Base-by-base conservation (phyloP, 1,140 invertebrate species). In the Drosophila mauritiana region DNA sequence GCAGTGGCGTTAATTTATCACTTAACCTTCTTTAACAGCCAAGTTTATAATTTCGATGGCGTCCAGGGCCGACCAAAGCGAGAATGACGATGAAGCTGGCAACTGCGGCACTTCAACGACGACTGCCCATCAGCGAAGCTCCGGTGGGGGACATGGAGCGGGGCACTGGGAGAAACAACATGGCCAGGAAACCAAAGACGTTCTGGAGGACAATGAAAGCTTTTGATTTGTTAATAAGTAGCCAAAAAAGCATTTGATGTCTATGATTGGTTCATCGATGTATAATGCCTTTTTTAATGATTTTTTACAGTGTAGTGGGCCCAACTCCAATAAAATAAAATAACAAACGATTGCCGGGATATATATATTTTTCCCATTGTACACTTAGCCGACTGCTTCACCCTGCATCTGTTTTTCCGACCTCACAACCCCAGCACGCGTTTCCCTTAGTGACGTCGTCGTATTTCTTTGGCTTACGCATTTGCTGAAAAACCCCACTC, bases 11-110 rank as follows among this genome's bases (percentile, higher is more conserved):
- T 86, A 86, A 86, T 86, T 86, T 86, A 86, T 86, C 83, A 86
- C 83, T 86, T 86, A 86, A 86, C 83, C 83, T 86, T 88, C 83
- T 88, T 79, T 82, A 86, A 70, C 79, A 88, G 83, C 83, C 83
- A 86, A 86, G 83, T 86, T 88, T 86, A 86, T 88, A 86, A 86
- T 86, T 86, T 86, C 75, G 72, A 82, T 56, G 75, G 73, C 53
- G 56, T 72, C 37, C 43, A 67, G 67, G 62, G 70, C 73, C 55
- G 58, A 63, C 59, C 61, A 69, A 73, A 63, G 45, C 57, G 42
- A 58, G 34, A 34, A 69, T 49, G 63, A 80, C 61, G 69, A 77
- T 48, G 68, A 73, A 56, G 39, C 57, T 56, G 80, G 65, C 67
- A 65, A 73, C 53, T 57, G 62, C 63, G 74, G 68, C 78, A 81